These are phyloP conservation scores for Zaprionus lachaisei DNA, from an alignment of 1,140 invertebrate species.

Conservation along the genomic window DNA sequence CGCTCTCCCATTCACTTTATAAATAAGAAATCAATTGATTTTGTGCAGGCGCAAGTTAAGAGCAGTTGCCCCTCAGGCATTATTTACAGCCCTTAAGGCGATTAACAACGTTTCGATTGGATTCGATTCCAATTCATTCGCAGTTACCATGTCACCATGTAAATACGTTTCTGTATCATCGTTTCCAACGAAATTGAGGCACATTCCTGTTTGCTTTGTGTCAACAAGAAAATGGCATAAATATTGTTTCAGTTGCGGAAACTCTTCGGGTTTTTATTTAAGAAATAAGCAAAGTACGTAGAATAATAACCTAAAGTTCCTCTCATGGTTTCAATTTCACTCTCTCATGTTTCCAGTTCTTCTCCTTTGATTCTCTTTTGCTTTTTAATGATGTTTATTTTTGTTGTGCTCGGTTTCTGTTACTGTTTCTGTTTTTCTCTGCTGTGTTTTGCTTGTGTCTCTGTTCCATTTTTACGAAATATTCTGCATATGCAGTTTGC, in stretches of 20 bases:
- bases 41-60: conserved; percentile 47
- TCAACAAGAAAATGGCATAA: conserved; percentile 42
- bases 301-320: conserved; percentile 3
- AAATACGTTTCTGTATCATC: conserved; percentile 31
- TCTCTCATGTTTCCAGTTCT: conserved; percentile 6
- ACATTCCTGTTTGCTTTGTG: conserved; percentile 25
- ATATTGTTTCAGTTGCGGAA: conserved; percentile 56
- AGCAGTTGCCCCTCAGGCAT: conserved; percentile 38
- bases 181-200: conserved; percentile 47
- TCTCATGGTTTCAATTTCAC: conserved; percentile 31
- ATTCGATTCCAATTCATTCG: conserved; percentile 9
- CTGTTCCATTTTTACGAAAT: conserved; percentile 20
- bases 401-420: conserved; percentile 4
- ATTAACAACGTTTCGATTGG: conserved; percentile 59
- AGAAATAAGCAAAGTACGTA: conserved; percentile 13
- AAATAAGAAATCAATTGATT: conserved; percentile 82
- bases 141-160: conserved; percentile 22
- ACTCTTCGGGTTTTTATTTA: conserved; percentile 24
- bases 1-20: conserved; percentile 64
- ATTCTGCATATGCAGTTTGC: conserved; percentile 20
- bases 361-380: conserved; percentile 20
- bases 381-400: conserved; percentile 58
- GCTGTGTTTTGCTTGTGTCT: neutral
- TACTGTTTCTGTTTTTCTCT: conserved; percentile 19
- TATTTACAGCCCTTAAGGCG: conserved; percentile 78